Conservation (phyloP, 2,113 vertebrate genomes). For the Globicephala melas region DNA sequence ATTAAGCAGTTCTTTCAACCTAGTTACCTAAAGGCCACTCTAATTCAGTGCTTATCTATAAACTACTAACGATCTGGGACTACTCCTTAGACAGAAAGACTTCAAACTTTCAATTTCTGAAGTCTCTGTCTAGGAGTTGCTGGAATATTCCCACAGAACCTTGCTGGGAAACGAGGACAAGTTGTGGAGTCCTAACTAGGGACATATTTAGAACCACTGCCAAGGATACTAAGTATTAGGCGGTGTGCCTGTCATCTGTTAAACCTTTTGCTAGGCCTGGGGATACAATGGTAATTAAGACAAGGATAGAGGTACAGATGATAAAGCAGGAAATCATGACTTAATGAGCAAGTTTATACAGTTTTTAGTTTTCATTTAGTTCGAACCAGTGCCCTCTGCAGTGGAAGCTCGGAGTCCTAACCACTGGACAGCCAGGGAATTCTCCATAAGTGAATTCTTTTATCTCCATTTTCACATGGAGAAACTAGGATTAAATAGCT, state of each 20-base stretch:
- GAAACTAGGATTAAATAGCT: background rate
- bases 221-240: background rate
- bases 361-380: background rate
- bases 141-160: background rate
- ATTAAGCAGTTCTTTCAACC: constrained; percentile 61
- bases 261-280: background rate
- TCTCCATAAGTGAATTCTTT: background rate
- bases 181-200: background rate
- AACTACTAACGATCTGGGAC: background rate
- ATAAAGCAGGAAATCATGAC: background rate
- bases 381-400: too few relatives aligned
- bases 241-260: background rate
- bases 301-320: background rate
- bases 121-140: background rate
- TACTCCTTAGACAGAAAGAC: background rate
- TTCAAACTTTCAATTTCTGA: background rate
- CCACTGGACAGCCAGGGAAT: too few relatives aligned
- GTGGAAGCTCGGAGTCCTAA: too few relatives aligned
- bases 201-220: background rate
- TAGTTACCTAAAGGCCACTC: constrained; percentile 38
- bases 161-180: background rate
- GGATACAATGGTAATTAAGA: background rate
- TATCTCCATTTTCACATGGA: background rate
- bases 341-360: background rate
- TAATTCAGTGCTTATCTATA: background rate